Evolutionary conservation across 1,140 invertebrate species (phyloP), one percentile per base, ranked within the genome.

Genomic region (Penaeus chinensis): DNA sequence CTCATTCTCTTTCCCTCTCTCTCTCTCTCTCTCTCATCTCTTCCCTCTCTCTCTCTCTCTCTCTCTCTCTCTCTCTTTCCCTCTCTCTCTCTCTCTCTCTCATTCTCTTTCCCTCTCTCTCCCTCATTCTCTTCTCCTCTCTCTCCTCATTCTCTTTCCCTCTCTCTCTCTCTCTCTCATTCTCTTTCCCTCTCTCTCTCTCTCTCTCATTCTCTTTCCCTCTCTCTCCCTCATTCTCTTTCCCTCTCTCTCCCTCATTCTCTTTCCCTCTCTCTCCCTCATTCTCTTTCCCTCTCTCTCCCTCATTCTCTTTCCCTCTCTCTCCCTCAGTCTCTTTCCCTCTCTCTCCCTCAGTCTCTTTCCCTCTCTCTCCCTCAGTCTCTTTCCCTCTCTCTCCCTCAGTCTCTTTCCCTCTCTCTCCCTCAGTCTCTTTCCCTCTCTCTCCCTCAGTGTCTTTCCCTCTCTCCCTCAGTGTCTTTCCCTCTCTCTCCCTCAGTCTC

Each of bases 111-210:
- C 18, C 32, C 69, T 74, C 32, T 77, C 32, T 77, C 32, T 77
- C 32, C 32, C 32, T 77, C 32, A 27, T 18, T 77, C 32, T 32
- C 32, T 32, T 32, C 2, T 2, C 2, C n/a, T n/a, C 66, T 69
- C 4, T 69, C 66, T 69, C 2, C 32, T 32, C 32, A 1, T 0
- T 69, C 66, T 69, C 66, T 69, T 27, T 69, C 66, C 13, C 66
- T 69, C 66, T 69, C 66, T 69, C 66, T 69, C 66, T 69, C 66
- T 69, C 66, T 69, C 66, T 69, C 66, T 3, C 5, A 42, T 42
- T 27, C 20, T 71, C 69, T 20, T 22, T 71, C 20, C 47, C 24
- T 76, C 74, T 19, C 24, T 27, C 63, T 24, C 76, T 77, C 32
- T 54, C 60, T 54, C 32, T 77, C 32, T 24, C 60, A 16, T 24